Evolutionary conservation across 2,888 invertebrate species (phyloP), one percentile per base, ranked within the genome.

Genomic region (Cantharis rustica): DNA sequence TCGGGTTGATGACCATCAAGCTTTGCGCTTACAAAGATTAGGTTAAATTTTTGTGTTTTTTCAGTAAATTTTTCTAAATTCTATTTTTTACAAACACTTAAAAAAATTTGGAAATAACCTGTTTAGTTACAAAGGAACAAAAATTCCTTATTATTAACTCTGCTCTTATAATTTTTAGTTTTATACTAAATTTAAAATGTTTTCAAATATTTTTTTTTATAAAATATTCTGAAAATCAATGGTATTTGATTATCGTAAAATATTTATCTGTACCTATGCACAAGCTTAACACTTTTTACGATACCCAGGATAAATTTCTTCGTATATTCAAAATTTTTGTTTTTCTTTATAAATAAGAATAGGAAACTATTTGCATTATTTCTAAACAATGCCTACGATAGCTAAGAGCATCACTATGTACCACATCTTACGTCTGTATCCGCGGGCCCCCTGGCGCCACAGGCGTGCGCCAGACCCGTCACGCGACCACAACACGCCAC

Each of bases 401-500:
- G 64, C 23, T 20, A 23, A 72, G 73, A 68, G 74, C 68, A 69
- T 74, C 31, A 63, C 62, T 61, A 74, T 73, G 73, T 68, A 69
- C 68, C 27, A 73, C 71, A 75, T 61, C 26, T 69, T 71, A 20
- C 68, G 78, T 79, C 78, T 79, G 79, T 68, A 75, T 78, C 78
- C 79, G 76, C 75, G 73, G 78, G 69, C 79, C 79, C 72, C 72
- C 76, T 77, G 81, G 81, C 81, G 81, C 81, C 81, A 81, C 81
- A 77, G 81, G 80, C 81, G 80, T 81, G 75, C 81, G 79, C 80
- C 72, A 72, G 77, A 77, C 77, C 79, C 75, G 79, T 81, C 81
- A 81, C 81, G 81, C 81, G 80, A 80, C 76, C 80, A 71, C 73
- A 76, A 68, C 73, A 78, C 78, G 73, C 75, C 75, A 78, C 75